Evolutionary conservation across 1,140 invertebrate genomes (phyloP), one percentile per base, ranked within the genome.

Genomic region (Araneus ventricosus): DNA sequence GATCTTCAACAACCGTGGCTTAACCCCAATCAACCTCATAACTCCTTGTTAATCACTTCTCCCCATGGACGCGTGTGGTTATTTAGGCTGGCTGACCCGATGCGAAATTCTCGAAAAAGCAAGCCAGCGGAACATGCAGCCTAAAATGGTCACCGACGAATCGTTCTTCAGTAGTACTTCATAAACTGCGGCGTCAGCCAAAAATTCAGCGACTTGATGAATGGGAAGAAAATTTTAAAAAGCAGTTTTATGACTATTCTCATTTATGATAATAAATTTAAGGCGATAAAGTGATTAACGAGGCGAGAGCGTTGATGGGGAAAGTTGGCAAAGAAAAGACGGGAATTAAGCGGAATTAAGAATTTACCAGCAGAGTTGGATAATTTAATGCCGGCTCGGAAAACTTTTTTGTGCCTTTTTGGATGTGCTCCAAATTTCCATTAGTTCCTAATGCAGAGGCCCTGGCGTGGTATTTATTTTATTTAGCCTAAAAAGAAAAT

Each of bases 11-110:
- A 22, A 27, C 37, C 39, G 0, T 0, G 24, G 27, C 45, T 84
- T 52, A 27, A 84, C 39, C 82, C 82, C 82, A 17, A 52, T 84
- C 45, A 84, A 84, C 80, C 80, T 84, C 80, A n/a, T 84, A 84
- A 84, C 80, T 41, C 24, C 45, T 34, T 84, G 45, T 52, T 45
- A 52, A 75, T 75, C 34, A 4, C 5, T 37, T 5, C 30, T 75
- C 14, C 24, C 59, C 34, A 8, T 75, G 20, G 34, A 75, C 34
- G 63, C n/a, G 24, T 34, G 34, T 30, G 17, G 70, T 20, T 37
- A 34, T 75, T 75, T 63, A 37, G 30, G 10, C 30, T 75, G 30
- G 10, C 30, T 34, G 70, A 75, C 24, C n/a, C 24, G 63, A 67
- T 30, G 24, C 0, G 7, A 67, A 67, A 30, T 67, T 67, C 63